phyloP scores from a whole-genome alignment of 2,888 invertebrate species.

The Trissolcus japonicus region DNA sequence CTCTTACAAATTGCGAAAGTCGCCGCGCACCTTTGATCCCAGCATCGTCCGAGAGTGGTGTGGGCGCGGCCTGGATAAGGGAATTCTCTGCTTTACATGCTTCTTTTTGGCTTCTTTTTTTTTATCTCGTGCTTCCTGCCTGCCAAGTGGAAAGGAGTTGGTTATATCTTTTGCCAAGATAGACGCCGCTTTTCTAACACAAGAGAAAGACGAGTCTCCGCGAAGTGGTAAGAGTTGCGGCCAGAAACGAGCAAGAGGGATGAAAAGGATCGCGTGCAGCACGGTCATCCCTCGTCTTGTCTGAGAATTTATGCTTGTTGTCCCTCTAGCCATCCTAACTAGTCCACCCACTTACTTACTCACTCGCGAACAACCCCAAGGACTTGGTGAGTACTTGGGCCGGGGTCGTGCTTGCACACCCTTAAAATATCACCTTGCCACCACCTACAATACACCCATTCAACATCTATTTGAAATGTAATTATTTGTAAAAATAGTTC shows the following conservation, averaged over 20 bases:
- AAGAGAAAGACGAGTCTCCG: constrained; percentile 45
- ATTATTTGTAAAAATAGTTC: constrained; percentile 34
- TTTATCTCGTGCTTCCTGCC: constrained; percentile 40
- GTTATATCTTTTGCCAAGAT: constrained; percentile 43
- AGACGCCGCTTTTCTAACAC: constrained; percentile 35
- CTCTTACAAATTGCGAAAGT: constrained; percentile 63
- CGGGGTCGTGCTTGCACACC: constrained; percentile 61
- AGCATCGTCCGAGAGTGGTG: constrained; percentile 52
- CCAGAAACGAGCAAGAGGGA: constrained; percentile 41
- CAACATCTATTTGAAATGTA: constrained; percentile 40
- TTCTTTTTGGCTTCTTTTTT: constrained; percentile 32
- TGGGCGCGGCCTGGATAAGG: constrained; percentile 52
- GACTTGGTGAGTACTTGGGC: constrained; percentile 49
- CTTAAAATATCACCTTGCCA: constrained; percentile 73
- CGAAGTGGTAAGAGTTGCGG: constrained; percentile 50
- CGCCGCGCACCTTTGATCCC: constrained; percentile 60
- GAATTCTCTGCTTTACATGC: constrained; percentile 55
- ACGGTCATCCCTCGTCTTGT: constrained; percentile 74
- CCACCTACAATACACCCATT: constrained; percentile 45
- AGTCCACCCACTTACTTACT: constrained; percentile 75
- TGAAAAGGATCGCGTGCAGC: constrained; percentile 64
- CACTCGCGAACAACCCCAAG: constrained; percentile 61
- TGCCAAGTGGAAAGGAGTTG: constrained; percentile 50
- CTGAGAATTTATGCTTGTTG: constrained; percentile 75
- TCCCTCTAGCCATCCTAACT: constrained; percentile 74